Percentiles rank a stretch among this genome's conserved stretches.
Evolutionary conservation across 2,797 vertebrate species (phyloP).

Genomic region (Tenualosa thibaudeaui): DNA sequence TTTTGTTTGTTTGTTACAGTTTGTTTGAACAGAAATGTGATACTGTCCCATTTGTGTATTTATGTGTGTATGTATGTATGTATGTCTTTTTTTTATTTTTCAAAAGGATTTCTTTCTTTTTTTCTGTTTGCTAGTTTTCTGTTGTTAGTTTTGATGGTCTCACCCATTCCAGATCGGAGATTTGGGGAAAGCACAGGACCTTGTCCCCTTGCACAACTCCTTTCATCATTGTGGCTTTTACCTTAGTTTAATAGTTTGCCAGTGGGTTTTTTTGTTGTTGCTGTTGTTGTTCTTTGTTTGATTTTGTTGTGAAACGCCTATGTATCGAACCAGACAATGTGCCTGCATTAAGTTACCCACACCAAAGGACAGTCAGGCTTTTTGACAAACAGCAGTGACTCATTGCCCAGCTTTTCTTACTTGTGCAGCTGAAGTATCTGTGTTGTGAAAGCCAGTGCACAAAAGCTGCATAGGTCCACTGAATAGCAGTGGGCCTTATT

Average conservation of each 20-base stretch:
- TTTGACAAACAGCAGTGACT: background rate
- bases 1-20: background rate
- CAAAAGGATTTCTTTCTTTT: background rate
- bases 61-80: background rate
- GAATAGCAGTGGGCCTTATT: background rate
- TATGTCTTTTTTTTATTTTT: background rate
- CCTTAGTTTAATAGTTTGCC: constrained; percentile 42
- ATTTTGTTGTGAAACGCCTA: background rate
- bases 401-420: background rate
- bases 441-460: background rate
- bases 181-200: constrained; percentile 12
- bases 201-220: constrained; percentile 45
- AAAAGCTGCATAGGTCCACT: background rate
- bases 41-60: background rate
- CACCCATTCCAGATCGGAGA: constrained; percentile 8
- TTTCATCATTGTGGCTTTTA: constrained; percentile 49
- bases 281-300: constrained; percentile 25
- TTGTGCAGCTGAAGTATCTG: background rate
- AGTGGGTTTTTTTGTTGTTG: constrained; percentile 17
- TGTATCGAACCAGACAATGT: constrained; percentile 53
- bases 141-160: background rate
- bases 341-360: constrained; percentile 61
- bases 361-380: constrained; percentile 3
- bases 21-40: background rate
- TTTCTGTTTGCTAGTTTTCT: background rate